These are phyloP conservation scores for Pachyseris speciosa DNA, from an alignment of 64 coral and sea anemone genomes.

Conservation along the genomic window DNA sequence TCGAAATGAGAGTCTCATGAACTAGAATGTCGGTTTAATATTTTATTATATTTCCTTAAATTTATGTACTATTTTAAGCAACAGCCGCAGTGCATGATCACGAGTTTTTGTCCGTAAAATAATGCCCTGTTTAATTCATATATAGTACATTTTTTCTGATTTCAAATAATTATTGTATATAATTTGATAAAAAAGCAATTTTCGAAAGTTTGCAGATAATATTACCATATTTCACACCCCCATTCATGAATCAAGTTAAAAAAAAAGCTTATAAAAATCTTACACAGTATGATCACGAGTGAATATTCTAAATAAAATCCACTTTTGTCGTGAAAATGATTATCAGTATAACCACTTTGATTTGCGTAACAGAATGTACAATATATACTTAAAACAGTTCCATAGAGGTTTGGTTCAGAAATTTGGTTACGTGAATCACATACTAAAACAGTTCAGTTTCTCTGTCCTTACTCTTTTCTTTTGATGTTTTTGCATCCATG, in stretches of 20 bases:
- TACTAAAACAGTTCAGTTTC: constrained; percentile 15
- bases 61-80: constrained; percentile 58
- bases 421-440: constrained; percentile 2
- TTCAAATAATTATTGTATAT: constrained; percentile 52
- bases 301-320: constrained; percentile 62
- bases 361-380: constrained; percentile 62
- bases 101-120: constrained; percentile 53
- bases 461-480: constrained; percentile 23
- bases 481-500: constrained; percentile 14
- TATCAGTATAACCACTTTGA: constrained; percentile 50
- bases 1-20: constrained; percentile 44
- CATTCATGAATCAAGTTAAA: not conserved
- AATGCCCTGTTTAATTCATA: constrained; percentile 45
- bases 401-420: constrained; percentile 49
- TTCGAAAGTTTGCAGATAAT: constrained; percentile 34
- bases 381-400: constrained; percentile 56
- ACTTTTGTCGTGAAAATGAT: constrained; percentile 66
- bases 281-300: constrained; percentile 53
- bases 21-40: constrained; percentile 47
- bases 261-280: constrained; percentile 41
- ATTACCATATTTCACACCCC: constrained; percentile 51
- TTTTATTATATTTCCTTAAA: constrained; percentile 62
- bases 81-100: constrained; percentile 35
- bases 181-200: constrained; percentile 60
- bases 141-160: constrained; percentile 34